Evolutionary conservation across 2,888 invertebrate genomes (phyloP).

Genomic region (Agriopis aurantiaria): DNA sequence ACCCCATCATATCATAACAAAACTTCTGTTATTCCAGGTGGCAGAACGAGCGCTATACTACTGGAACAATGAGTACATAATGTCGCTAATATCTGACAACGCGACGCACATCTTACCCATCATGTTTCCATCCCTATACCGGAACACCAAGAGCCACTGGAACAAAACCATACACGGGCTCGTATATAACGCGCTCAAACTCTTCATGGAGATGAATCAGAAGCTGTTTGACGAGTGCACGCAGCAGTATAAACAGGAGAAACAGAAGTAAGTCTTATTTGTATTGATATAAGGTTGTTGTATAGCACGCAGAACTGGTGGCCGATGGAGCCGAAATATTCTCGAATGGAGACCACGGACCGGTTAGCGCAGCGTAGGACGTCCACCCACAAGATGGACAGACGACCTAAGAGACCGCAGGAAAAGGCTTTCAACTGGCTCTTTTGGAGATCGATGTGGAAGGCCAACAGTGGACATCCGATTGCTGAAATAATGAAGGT

Average conservation of each 20-base stretch:
- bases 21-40: conserved; percentile 87
- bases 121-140: conserved; percentile 99
- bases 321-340: no score
- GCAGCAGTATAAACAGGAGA: conserved; percentile 96
- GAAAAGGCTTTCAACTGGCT: no score
- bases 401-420: no score
- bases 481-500: no score
- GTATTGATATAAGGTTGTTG: not conserved
- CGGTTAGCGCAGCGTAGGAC: no score
- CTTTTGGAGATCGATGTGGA: no score
- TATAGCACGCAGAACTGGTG: no score
- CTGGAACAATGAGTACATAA: conserved; percentile 99
- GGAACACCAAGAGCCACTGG: conserved; percentile 99
- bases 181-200: conserved; percentile 99
- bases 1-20: not conserved
- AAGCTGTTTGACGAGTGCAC: conserved; percentile 99
- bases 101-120: conserved; percentile 99
- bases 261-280: conserved; percentile 88
- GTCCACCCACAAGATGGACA: no score
- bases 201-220: conserved; percentile 99
- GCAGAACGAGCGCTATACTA: conserved; percentile 99
- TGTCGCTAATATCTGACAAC: conserved; percentile 99
- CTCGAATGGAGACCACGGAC: no score
- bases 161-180: conserved; percentile 99
- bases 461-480: no score